phyloP scores from a whole-genome alignment of 2,797 vertebrate species.

The Pteropus rufus region DNA sequence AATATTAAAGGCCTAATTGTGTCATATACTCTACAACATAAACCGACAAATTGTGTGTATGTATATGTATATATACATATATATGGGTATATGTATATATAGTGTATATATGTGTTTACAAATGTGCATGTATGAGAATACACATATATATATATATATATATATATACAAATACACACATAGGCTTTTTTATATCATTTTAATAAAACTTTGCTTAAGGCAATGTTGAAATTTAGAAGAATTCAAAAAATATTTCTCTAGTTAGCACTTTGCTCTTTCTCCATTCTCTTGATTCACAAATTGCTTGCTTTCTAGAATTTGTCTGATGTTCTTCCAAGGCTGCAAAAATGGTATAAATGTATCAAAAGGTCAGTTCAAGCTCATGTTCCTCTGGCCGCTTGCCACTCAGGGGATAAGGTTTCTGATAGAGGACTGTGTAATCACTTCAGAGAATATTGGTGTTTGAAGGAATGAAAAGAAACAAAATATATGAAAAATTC shows the following conservation, averaged over 20 bases:
- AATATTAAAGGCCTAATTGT: neutral
- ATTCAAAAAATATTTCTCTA: constrained; percentile 25
- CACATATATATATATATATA: neutral
- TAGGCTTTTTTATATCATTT: neutral
- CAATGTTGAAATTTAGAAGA: constrained; percentile 38
- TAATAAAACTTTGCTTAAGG: constrained; percentile 11
- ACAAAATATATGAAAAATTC: constrained; percentile 66
- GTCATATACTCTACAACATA: neutral
- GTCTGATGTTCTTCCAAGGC: neutral
- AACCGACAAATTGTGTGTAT: neutral
- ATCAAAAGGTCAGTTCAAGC: constrained; percentile 61
- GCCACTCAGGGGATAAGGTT: constrained; percentile 29
- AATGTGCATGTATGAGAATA: neutral
- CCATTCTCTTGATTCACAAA: constrained; percentile 18
- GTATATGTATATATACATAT: neutral
- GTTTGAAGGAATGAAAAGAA: constrained; percentile 33
- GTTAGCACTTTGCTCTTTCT: constrained; percentile 31
- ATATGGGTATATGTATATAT: neutral
- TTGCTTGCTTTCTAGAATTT: constrained; percentile 28
- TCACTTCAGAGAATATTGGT: constrained; percentile 52
- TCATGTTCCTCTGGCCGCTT: constrained; percentile 33
- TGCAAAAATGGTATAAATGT: constrained; percentile 38
- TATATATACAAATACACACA: neutral
- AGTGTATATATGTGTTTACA: neutral
- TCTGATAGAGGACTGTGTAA: neutral